Base-by-base conservation (phyloP, 2,888 invertebrate genomes). In the Sisyra terminalis region DNA sequence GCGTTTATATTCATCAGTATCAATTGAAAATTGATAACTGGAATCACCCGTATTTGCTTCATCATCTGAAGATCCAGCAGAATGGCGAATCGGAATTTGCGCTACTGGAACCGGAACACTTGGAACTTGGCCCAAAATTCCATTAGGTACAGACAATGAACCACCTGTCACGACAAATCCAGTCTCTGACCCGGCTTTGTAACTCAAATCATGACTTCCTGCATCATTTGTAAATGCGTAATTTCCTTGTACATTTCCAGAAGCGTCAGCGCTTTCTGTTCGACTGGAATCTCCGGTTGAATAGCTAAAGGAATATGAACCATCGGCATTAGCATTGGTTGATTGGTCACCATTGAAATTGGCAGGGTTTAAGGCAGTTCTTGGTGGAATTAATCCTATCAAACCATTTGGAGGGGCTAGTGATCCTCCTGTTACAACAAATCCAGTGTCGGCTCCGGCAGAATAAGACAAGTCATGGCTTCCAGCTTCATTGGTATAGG, bases 91-190 rank as follows among this genome's bases (percentile, higher is more conserved):
- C 17, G 35, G 44, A 32, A 40, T 40, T 44, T 29, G 24, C 3
- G 24, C 24, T 63, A 55, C 2, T 51, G 37, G 34, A 30, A 17
- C 16, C 13, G 10, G 42, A 15, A 18, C 29, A 46, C 24, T 29
- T 43, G 40, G 31, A n/a, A 34, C 17, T 29, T 39, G 44, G 32
- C 39, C 45, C 8, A 39, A 24, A 3, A 50, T 37, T 11, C 52
- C 52, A 45, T 51, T 51, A 11, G 52, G 52, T 32, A 30, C 39
- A 11, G 57, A 52, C 47, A 62, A 53, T 48, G 55, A 60, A 32
- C 62, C 61, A 37, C 59, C 59, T 46, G 58, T 56, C 34, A 58
- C 54, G 32, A 56, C 52, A 45, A 54, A 55, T 31, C 53, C 54
- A 37, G 52, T 52, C 18, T 39, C 39, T 24, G 50, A 46, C 15